A percentile compares a stretch with the other conserved stretches of the same genome.
Evolutionary conservation across 2,888 invertebrate species (phyloP).

Genomic region (Rhingia rostrata): DNA sequence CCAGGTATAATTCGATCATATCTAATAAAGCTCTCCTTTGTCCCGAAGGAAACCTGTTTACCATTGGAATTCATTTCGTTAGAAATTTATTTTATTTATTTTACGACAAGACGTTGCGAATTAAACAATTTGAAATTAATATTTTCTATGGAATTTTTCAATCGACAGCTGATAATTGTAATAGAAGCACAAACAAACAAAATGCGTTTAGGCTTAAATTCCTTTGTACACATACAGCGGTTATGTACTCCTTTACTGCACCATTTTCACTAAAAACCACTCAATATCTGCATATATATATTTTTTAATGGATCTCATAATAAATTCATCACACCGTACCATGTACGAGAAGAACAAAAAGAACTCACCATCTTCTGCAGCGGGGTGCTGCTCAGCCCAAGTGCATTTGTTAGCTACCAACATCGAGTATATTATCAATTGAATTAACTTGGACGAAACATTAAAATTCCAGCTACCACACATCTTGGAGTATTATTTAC

Average conservation of each 20-base stretch:
- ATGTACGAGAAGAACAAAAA: not conserved
- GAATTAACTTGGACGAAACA: constrained; percentile 1
- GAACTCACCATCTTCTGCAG: constrained; percentile 67
- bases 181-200: too few relatives aligned
- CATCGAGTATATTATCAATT: constrained; percentile 35
- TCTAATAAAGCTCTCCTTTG: not conserved
- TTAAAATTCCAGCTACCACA: not conserved
- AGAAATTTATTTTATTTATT: too few relatives aligned
- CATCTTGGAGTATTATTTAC: constrained; percentile 33
- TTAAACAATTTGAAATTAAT: too few relatives aligned
- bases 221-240: not conserved
- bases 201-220: not conserved
- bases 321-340: not conserved
- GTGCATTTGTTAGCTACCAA: constrained; percentile 41
- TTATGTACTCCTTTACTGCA: not conserved
- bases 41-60: not conserved
- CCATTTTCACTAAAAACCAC: constrained; percentile 12
- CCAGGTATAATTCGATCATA: not conserved
- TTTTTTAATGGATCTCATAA: constrained; percentile 11
- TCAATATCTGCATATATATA: constrained; percentile 1
- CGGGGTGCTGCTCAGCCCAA: constrained; percentile 65
- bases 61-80: too few relatives aligned
- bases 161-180: too few relatives aligned
- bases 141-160: too few relatives aligned
- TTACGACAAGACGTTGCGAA: too few relatives aligned